Percentiles rank a stretch among this genome's conserved stretches.
Evolutionary conservation across 92 coral and sea anemone genomes (phyloP).

Genomic region (Nematostella vectensis): DNA sequence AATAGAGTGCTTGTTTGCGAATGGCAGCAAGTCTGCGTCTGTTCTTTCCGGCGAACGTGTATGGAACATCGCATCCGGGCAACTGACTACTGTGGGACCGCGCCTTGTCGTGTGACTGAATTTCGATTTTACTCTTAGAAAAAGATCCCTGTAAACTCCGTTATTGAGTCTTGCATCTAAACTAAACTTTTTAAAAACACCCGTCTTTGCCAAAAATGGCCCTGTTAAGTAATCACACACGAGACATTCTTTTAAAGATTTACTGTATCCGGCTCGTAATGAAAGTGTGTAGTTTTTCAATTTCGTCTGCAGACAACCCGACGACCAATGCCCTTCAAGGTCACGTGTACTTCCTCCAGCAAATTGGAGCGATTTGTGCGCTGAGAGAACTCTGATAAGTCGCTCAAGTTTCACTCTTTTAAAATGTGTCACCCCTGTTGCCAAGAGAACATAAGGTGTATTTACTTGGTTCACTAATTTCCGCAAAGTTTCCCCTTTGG

Average conservation of each 20-base stretch:
- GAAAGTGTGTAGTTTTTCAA: constrained; percentile 60
- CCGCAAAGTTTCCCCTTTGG: constrained; percentile 25
- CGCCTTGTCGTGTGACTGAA: constrained; percentile 12
- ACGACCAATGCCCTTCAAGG: constrained; percentile 61
- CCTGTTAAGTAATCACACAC: constrained; percentile 63
- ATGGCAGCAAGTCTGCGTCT: constrained; percentile 32
- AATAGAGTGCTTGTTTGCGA: constrained; percentile 53
- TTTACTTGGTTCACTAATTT: constrained; percentile 31
- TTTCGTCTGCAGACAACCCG: constrained; percentile 53
- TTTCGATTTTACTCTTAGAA: constrained; percentile 43
- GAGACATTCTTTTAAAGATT: constrained; percentile 55
- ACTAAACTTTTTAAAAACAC: constrained; percentile 24
- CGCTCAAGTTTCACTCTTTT: constrained; percentile 47
- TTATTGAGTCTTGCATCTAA: constrained; percentile 19
- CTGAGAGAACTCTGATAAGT: constrained; percentile 51
- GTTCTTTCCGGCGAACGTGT: constrained; percentile 9
- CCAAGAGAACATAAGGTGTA: constrained; percentile 68
- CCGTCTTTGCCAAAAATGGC: constrained; percentile 59
- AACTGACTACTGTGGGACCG: constrained; percentile 41
- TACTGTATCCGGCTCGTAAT: constrained; percentile 45
- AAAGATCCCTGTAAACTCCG: constrained; percentile 59
- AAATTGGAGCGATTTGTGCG: constrained; percentile 31
- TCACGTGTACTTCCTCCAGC: constrained; percentile 66
- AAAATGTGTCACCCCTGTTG: constrained; percentile 55
- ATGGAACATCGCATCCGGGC: constrained; percentile 83